These are phyloP conservation scores for Drosophila ezoana DNA, from an alignment of 2,888 invertebrate genomes.

Conservation along the genomic window DNA sequence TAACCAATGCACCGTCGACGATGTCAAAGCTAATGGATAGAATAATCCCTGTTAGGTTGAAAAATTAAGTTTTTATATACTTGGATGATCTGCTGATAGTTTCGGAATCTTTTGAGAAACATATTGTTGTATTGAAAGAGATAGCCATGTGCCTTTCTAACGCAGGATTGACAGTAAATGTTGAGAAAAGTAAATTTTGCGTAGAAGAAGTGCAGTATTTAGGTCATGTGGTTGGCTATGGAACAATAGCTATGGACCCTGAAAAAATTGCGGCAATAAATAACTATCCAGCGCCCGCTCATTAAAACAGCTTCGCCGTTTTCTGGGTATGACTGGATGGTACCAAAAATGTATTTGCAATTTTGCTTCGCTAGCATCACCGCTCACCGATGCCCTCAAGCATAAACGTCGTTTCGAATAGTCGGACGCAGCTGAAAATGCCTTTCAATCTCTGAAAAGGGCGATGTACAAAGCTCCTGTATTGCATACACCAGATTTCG, in stretches of 20 bases:
- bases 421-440: background rate
- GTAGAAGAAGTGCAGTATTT: constrained; percentile 10
- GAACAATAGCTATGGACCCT: constrained; percentile 9
- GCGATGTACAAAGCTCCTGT: constrained; percentile 2
- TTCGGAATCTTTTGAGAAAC: too few relatives aligned
- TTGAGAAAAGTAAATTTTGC: too few relatives aligned
- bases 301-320: background rate
- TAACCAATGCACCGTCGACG: too few relatives aligned
- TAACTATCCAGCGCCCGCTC: constrained; percentile 7
- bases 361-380: constrained; percentile 4
- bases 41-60: too few relatives aligned
- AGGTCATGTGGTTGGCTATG: constrained; percentile 19
- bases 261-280: constrained; percentile 14
- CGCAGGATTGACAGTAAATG: too few relatives aligned
- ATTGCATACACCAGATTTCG: constrained; percentile 12
- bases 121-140: too few relatives aligned
- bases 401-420: constrained; percentile 1
- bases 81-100: too few relatives aligned
- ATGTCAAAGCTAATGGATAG: too few relatives aligned
- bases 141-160: too few relatives aligned
- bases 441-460: constrained; percentile 12
- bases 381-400: constrained; percentile 12
- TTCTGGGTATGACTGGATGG: background rate
- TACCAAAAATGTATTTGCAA: constrained; percentile 1
- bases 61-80: too few relatives aligned